Base-by-base conservation (phyloP, 2,888 invertebrate genomes). In the Callimorpha dominula region DNA sequence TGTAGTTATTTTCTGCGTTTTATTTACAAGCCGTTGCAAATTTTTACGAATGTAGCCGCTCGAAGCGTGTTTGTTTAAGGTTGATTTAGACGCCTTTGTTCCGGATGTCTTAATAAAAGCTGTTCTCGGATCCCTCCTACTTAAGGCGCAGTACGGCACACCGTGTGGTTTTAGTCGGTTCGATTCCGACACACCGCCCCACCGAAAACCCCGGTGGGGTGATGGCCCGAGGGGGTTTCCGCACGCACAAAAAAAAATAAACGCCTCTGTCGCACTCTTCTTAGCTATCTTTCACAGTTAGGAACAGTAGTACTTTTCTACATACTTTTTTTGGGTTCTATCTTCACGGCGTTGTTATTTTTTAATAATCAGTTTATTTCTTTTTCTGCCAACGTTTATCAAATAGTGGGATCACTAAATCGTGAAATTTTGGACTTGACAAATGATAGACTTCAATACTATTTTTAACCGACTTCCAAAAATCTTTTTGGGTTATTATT, bases 1-100 rank as follows among this genome's bases (percentile, higher is more conserved):
- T 89, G 90, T 89, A 88, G 88, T 90, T 91, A 92, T 89, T 92
- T 87, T 89, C 87, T 88, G 87, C 88, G 82, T 91, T n/a, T n/a
- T n/a, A n/a, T n/a, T 88, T 86, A 88, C 86, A 83, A 81, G 85
- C 89, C 89, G 88, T 89, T 82, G 87, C 89, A 87, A 91, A 92
- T 91, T 86, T 86, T 81, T 78, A 81, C 81, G 81, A 83, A 83
- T 84, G 80, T 79, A 67, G 42, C 68, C 70, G 75, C 54, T 71
- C 76, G 63, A 70, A 60, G 52, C 70, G 72, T 62, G 73, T 73
- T 64, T 31, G 72, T 66, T 50, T 43, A 9, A 64, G 64, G 12
- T 46, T 8, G 43, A 46, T 46, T 46, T 46, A 43, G 43, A 43
- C 31, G 31, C 46, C n/a, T 17, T 46, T 12, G n/a, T n/a, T n/a